Conservation (phyloP, 2,888 invertebrate species). For the Meteorus colon region DNA sequence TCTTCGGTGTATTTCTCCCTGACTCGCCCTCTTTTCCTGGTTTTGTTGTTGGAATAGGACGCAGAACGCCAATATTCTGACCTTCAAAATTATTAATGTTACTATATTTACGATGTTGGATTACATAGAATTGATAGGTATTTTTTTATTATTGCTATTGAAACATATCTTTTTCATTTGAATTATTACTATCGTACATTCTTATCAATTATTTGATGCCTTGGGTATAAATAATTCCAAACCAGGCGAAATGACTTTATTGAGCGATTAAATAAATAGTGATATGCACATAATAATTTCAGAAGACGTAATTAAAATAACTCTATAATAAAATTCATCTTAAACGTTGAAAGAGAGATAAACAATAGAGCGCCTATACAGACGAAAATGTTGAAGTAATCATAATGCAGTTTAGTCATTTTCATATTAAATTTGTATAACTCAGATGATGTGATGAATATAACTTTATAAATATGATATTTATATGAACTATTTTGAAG, state of each 20-base stretch:
- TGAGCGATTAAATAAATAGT: too few species aligned
- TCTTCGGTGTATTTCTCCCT: background rate
- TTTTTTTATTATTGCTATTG: conserved; percentile 23
- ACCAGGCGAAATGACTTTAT: background rate
- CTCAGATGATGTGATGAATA: too few species aligned
- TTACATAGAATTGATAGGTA: background rate
- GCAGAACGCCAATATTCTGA: conserved; percentile 18
- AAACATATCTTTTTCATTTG: background rate
- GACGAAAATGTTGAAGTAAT: background rate
- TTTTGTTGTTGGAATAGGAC: conserved; percentile 20
- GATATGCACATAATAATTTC: too few species aligned
- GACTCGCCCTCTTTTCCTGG: background rate
- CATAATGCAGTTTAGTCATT: background rate
- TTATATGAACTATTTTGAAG: background rate
- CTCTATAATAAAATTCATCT: too few species aligned
- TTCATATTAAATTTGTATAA: background rate
- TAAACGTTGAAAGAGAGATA: too few species aligned
- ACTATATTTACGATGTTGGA: conserved; percentile 39
- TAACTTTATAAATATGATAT: too few species aligned
- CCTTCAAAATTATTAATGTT: conserved; percentile 45
- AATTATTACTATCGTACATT: background rate
- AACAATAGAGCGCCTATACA: too few species aligned
- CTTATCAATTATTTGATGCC: background rate
- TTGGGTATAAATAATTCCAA: background rate
- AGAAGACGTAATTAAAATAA: too few species aligned